Base-by-base conservation (phyloP, 2,113 vertebrate genomes). In the Python bivittatus region DNA sequence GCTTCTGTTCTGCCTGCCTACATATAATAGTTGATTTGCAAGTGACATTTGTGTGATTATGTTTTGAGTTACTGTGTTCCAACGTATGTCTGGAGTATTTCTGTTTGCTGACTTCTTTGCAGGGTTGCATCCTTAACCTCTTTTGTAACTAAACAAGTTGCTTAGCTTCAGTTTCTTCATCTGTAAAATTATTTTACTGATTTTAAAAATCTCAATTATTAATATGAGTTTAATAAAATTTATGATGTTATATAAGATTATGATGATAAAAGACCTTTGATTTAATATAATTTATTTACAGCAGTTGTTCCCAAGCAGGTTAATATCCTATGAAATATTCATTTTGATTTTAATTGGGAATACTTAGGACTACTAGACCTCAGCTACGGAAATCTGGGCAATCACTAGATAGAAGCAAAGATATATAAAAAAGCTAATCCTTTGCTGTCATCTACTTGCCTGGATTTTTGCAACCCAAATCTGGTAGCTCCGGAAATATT, bases 51-150 rank as follows among this genome's bases (percentile, higher is more conserved):
- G 48, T 86, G 13, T 86, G 23, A 56, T 42, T 87, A 84, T 84
- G 64, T 27, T 38, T 8, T 90, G 0, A 91, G 86, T 90, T 93
- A 56, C 42, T 92, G 86, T 95, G 90, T 72, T 61, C 64, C 15
- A 91, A 42, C 88, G 89, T 92, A 93, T 93, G 84, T 27, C 33
- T 60, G 54, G 58, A 85, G 57, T 89, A 56, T 88, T 92, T n/a
- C 29, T 92, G 53, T 89, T 85, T n/a, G 61, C 42, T 89, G 22
- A 42, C 57, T 61, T 89, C 56, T 29, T 84, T 85, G 8, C 56
- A 54, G 53, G 56, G 23, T 92, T n/a, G 12, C 17, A 9, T 89
- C 23, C 44, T 27, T 4, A 90, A 89, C 60, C 44, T 27, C 23
- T 83, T 12, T 86, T 93, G 25, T 57, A 54, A 92, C 12, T 2